Conservation (phyloP, 1,140 invertebrate genomes). For the Goniozus legneri region DNA sequence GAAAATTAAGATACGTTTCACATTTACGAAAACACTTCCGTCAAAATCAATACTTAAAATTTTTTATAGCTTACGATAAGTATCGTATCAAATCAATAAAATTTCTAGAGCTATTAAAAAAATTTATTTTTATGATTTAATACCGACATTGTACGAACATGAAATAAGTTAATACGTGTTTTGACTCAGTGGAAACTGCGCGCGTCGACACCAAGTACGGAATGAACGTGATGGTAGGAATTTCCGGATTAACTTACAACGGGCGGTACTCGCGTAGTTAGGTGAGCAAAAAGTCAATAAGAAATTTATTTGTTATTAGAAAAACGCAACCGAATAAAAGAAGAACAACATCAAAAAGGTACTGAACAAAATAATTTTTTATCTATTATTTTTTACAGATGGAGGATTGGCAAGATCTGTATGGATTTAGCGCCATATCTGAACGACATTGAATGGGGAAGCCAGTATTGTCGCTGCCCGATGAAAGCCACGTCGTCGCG, state of each 20-base stretch:
- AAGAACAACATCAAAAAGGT: slow-evolving; percentile 19
- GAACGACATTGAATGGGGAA: slow-evolving; percentile 20
- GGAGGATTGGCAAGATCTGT: slow-evolving; percentile 26
- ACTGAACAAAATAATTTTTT: slow-evolving; percentile 21
- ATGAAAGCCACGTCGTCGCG: slow-evolving; percentile 18
- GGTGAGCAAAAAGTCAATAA: slow-evolving; percentile 28
- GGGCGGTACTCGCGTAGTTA: slow-evolving; percentile 32
- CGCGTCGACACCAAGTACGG: background rate
- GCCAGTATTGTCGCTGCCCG: slow-evolving; percentile 9
- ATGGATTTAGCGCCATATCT: slow-evolving; percentile 23
- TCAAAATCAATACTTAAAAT: no score
- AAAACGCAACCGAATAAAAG: slow-evolving; percentile 16
- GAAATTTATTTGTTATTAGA: slow-evolving; percentile 15
- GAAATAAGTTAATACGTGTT: background rate
- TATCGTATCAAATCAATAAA: no score
- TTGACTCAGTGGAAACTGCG: slow-evolving; percentile 18
- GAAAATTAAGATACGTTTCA: no score
- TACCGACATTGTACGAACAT: no score
- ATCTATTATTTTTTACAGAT: slow-evolving; percentile 37
- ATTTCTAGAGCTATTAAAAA: no score
- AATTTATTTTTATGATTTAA: no score
- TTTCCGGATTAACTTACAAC: slow-evolving; percentile 27
- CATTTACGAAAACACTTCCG: no score
- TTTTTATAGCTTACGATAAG: no score
- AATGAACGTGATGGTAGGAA: background rate